Conservation (phyloP, 2,797 vertebrate species). For the Danio jaintianensis region DNA sequence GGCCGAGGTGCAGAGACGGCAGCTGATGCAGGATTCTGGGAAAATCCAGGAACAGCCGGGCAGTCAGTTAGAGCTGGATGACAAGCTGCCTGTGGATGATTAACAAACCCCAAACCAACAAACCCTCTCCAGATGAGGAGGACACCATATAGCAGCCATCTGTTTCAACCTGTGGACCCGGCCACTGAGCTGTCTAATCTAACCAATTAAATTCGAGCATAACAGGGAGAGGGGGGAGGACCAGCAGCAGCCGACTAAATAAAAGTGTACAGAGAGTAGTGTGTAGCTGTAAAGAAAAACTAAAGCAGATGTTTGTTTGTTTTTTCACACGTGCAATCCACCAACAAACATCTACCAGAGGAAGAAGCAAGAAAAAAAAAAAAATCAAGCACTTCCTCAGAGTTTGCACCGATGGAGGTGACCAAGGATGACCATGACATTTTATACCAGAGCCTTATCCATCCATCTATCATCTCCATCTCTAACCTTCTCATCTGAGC, state of each 20-base stretch:
- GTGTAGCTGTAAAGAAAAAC: constrained; percentile 48
- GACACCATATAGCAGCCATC: constrained; percentile 71
- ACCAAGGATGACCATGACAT: constrained; percentile 76
- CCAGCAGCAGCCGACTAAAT: constrained; percentile 57
- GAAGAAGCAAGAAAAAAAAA: constrained; percentile 43
- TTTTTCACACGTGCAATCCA: constrained; percentile 64
- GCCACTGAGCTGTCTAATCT: constrained; percentile 72
- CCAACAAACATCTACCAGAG: constrained; percentile 54
- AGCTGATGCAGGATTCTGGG: constrained; percentile 90
- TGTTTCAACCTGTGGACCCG: constrained; percentile 73
- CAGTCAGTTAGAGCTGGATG: constrained; percentile 75
- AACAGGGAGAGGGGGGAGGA: constrained; percentile 60
- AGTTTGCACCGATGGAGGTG: constrained; percentile 58
- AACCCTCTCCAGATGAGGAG: constrained; percentile 67
- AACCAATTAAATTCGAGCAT: constrained; percentile 69
- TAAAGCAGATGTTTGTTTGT: constrained; percentile 54
- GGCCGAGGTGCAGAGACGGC: constrained; percentile 94
- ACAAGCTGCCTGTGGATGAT: constrained; percentile 81
- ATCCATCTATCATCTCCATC: constrained; percentile 46
- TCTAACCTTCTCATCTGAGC: constrained; percentile 50
- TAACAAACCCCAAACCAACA: constrained; percentile 66
- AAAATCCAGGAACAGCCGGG: constrained; percentile 77
- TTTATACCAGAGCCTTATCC: constrained; percentile 82
- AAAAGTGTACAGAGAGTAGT: constrained; percentile 63
- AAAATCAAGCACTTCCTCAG: constrained; percentile 35